These are phyloP conservation scores for Serranus cabrilla DNA, from an alignment of 2,797 vertebrate genomes.

Conservation along the genomic window DNA sequence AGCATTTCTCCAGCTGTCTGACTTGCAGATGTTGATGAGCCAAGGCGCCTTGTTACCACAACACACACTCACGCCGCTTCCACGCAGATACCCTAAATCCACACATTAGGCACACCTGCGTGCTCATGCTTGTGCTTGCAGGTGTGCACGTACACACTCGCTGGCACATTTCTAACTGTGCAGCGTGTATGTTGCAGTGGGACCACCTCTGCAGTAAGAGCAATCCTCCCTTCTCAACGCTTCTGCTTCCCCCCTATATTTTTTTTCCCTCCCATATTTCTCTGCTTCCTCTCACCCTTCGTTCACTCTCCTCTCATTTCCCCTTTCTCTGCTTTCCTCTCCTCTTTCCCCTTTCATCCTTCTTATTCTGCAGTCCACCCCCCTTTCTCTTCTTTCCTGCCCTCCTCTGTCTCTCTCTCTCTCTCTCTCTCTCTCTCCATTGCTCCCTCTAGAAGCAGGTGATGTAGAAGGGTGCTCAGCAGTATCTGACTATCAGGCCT, in stretches of 20 bases:
- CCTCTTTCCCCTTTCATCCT: conserved; percentile 38
- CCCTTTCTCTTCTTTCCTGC: not conserved
- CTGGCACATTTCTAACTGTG: conserved; percentile 62
- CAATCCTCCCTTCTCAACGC: conserved; percentile 54
- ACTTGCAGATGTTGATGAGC: conserved; percentile 69
- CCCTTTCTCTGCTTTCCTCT: conserved; percentile 48
- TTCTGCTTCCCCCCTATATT: conserved; percentile 38
- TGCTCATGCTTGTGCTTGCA: conserved; percentile 18
- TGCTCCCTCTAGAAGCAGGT: conserved; percentile 84
- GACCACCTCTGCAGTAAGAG: conserved; percentile 81
- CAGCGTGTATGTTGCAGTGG: conserved; percentile 76
- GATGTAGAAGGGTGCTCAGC: conserved; percentile 87
- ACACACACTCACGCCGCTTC: conserved; percentile 30
- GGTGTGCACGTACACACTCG: conserved; percentile 25
- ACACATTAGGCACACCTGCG: conserved; percentile 66
- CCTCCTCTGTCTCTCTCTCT: conserved; percentile 33
- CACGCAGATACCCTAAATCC: conserved; percentile 45
- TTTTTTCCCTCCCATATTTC: conserved; percentile 48
- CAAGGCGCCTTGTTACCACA: conserved; percentile 57
- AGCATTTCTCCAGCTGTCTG: conserved; percentile 65
- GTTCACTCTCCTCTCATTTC: conserved; percentile 41
- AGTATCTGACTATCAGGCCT: conserved; percentile 89
- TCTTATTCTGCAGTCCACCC: conserved; percentile 53
- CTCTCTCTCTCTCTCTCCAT: conserved; percentile 51
- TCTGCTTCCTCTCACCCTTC: conserved; percentile 43